A percentile compares a stretch with the other conserved stretches of the same genome.
phyloP scores from a whole-genome alignment of 2,113 vertebrate genomes.

The Silurus asotus region DNA sequence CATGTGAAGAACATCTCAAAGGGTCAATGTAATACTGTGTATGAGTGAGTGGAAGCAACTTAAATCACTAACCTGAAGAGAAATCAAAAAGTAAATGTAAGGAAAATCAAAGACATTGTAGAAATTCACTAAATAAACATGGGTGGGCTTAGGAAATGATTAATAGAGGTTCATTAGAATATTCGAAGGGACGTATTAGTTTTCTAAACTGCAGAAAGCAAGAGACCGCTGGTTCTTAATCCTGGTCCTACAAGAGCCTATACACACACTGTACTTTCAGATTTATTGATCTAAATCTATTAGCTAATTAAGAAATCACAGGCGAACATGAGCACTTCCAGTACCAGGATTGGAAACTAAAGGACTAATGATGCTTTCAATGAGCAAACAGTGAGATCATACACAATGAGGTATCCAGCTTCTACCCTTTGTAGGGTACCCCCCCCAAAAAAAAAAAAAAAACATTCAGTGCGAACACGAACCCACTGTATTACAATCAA shows the following conservation, averaged over 20 bases:
- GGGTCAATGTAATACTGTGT: slow-evolving; percentile 62
- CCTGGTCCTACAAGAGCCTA: neutral
- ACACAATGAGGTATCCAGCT: neutral
- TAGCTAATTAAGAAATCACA: neutral
- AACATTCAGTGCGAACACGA: slow-evolving; percentile 21
- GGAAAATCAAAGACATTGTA: neutral
- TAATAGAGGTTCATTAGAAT: neutral
- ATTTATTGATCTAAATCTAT: neutral
- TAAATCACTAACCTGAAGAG: neutral
- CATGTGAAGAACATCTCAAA: slow-evolving; percentile 54
- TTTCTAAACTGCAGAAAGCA: neutral
- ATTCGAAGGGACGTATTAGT: neutral
- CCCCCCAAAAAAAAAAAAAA: neutral
- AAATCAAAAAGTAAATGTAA: neutral
- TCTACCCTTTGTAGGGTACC: neutral
- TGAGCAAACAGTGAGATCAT: neutral
- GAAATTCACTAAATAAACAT: neutral
- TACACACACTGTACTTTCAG: neutral
- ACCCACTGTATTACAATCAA: neutral
- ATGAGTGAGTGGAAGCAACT: neutral
- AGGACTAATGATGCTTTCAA: neutral
- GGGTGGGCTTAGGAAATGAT: neutral
- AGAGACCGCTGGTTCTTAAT: neutral
- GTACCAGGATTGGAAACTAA: neutral
- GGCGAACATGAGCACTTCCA: neutral